Evolutionary conservation across 1,140 invertebrate genomes (phyloP), one percentile per base, ranked within the genome.

Genomic region (Drosophila kurseongensis): DNA sequence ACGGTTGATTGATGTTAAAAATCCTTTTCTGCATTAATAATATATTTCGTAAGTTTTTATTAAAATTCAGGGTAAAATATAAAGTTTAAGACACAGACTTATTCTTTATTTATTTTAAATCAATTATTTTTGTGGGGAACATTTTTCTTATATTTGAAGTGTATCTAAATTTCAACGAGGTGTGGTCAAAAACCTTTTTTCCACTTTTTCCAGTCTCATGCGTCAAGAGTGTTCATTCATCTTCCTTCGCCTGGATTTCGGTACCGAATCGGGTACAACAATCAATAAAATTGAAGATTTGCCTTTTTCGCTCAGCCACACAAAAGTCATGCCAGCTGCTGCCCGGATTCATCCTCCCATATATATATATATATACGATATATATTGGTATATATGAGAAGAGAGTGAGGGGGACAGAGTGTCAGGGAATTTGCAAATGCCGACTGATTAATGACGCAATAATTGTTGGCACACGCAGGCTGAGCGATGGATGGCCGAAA

Each of bases 391-490:
- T 59, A 68, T 88, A 82, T 82, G 58, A 56, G 78, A 77, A 80
- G 61, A 57, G 73, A 16, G 54, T 66, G n/a, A 23, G 18, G n/a
- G 32, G 29, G 42, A 36, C n/a, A 41, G 80, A 76, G 79, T 83
- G 81, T 74, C 77, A 60, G 76, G 58, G 66, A 81, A 77, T 80
- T 90, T 80, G 79, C 86, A 91, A 91, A 88, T 90, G 76, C 82
- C 76, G 79, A 68, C 88, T 90, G 86, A 90, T 90, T 90, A 90
- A 90, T 90, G 86, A 90, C 77, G 82, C 83, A 90, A 90, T 90
- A 90, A 90, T 90, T 90, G 86, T 78, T 83, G 78, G 65, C 78
- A 85, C 63, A 81, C 61, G 75, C 75, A 69, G 48, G 13, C 71
- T 32, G 52, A 51, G 40, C 29, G 47, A 57, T 66, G 75, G 65